phyloP scores from a whole-genome alignment of 2,797 vertebrate species.

The Microcaecilia unicolor region DNA sequence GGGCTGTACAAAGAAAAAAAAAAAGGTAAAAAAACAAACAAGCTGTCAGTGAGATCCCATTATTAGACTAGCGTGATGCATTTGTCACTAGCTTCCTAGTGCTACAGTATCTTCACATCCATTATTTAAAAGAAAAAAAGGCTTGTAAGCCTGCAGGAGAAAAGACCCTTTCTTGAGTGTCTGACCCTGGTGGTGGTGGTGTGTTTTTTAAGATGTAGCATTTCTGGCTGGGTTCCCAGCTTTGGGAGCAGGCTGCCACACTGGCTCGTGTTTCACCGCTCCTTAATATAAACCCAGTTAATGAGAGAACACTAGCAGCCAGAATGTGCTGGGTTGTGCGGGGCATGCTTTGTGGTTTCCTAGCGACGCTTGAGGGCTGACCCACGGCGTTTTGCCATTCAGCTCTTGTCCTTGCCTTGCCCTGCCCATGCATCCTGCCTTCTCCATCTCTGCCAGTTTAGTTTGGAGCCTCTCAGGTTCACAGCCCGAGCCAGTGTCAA shows the following conservation, averaged over 20 bases:
- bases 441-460: background rate
- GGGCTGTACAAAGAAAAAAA: too few species aligned
- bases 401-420: too few species aligned
- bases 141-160: background rate
- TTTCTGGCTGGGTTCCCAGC: constrained; percentile 14
- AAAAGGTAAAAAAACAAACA: too few species aligned
- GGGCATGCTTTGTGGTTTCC: background rate
- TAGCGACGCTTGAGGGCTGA: background rate
- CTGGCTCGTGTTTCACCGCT: constrained; percentile 2
- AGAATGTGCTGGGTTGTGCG: background rate
- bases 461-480: too few species aligned
- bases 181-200: background rate
- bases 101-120: too few species aligned
- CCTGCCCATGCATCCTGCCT: too few species aligned
- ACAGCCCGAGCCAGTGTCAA: too few species aligned
- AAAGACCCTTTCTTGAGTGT: background rate
- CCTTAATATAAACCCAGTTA: background rate
- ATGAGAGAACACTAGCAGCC: constrained; percentile 9
- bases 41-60: too few species aligned
- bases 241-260: constrained; percentile 7
- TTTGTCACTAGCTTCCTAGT: too few species aligned
- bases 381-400: background rate
- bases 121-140: too few species aligned
- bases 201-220: constrained; percentile 5
- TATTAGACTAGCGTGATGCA: too few species aligned